These are phyloP conservation scores for Harlomillsia oculata DNA, from an alignment of 1,140 invertebrate genomes.

Conservation along the genomic window DNA sequence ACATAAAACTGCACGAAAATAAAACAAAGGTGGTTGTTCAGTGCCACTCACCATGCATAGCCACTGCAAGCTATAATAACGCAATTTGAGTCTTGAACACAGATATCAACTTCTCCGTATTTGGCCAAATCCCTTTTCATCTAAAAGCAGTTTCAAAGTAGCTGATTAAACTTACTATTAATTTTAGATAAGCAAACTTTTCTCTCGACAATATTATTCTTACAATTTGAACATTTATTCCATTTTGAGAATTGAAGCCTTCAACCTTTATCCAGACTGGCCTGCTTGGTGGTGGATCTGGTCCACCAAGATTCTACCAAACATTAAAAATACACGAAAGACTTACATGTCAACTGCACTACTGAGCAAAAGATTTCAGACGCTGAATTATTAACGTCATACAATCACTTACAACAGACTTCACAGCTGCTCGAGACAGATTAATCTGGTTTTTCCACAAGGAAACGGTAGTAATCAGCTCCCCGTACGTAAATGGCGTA, in stretches of 20 bases:
- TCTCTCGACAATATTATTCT: background rate
- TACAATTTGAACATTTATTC: background rate
- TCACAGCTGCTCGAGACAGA: slow-evolving; percentile 48
- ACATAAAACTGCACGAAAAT: too few species aligned
- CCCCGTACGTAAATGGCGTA: slow-evolving; percentile 44
- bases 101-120: slow-evolving; percentile 25
- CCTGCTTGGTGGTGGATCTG: slow-evolving; percentile 44
- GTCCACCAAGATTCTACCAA: slow-evolving; percentile 45
- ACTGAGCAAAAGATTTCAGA: background rate
- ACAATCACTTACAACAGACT: slow-evolving; percentile 47
- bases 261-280: slow-evolving; percentile 47
- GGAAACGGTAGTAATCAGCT: slow-evolving; percentile 46
- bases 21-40: too few species aligned
- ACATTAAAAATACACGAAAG: slow-evolving; percentile 28
- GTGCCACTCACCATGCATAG: slow-evolving; percentile 11
- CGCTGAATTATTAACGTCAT: slow-evolving; percentile 4
- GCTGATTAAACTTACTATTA: background rate
- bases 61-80: slow-evolving; percentile 20
- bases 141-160: background rate
- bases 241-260: background rate
- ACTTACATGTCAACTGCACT: background rate
- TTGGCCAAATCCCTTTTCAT: slow-evolving; percentile 2
- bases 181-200: background rate
- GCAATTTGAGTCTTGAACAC: background rate
- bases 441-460: slow-evolving; percentile 51